Percentiles rank a stretch among this genome's conserved stretches.
These are phyloP conservation scores for Merodon equestris DNA, from an alignment of 2,888 invertebrate species.

Conservation along the genomic window DNA sequence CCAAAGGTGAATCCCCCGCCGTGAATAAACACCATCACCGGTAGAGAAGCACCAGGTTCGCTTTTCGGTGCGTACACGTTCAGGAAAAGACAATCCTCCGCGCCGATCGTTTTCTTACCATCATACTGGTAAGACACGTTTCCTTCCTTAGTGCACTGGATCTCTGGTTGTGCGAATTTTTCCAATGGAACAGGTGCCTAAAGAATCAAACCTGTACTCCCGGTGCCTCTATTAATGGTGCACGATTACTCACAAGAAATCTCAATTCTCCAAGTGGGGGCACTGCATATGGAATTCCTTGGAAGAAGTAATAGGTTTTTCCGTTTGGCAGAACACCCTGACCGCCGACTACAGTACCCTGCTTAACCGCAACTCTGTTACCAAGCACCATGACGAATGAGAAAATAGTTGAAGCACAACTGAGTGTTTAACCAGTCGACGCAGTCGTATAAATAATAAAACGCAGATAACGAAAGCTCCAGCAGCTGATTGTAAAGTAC, in stretches of 20 bases:
- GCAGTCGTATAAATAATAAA: not conserved
- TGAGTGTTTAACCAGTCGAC: not conserved
- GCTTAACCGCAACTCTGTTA: slow-evolving; percentile 75
- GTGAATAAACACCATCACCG: slow-evolving; percentile 73
- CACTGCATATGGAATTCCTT: slow-evolving; percentile 74
- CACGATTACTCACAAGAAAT: slow-evolving; percentile 69
- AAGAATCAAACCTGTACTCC: no score
- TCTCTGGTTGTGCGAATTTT: slow-evolving; percentile 72
- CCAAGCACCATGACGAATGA: slow-evolving; percentile 12
- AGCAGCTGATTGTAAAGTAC: no score
- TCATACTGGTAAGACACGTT: slow-evolving; percentile 70
- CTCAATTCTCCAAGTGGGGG: slow-evolving; percentile 72
- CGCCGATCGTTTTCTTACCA: slow-evolving; percentile 71
- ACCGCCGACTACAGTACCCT: slow-evolving; percentile 80
- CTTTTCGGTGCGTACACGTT: slow-evolving; percentile 72
- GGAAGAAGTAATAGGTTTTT: slow-evolving; percentile 71
- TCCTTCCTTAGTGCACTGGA: slow-evolving; percentile 76
- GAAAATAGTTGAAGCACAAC: not conserved
- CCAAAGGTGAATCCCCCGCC: slow-evolving; percentile 70
- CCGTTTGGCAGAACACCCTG: slow-evolving; percentile 77
- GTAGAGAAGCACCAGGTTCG: slow-evolving; percentile 59
- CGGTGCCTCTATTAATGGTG: not conserved
- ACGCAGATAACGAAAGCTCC: not conserved
- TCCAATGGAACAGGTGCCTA: slow-evolving; percentile 75
- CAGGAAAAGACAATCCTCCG: slow-evolving; percentile 74